Evolutionary conservation across 2,113 vertebrate species (phyloP).

Genomic region (Pontoporia blainvillei): DNA sequence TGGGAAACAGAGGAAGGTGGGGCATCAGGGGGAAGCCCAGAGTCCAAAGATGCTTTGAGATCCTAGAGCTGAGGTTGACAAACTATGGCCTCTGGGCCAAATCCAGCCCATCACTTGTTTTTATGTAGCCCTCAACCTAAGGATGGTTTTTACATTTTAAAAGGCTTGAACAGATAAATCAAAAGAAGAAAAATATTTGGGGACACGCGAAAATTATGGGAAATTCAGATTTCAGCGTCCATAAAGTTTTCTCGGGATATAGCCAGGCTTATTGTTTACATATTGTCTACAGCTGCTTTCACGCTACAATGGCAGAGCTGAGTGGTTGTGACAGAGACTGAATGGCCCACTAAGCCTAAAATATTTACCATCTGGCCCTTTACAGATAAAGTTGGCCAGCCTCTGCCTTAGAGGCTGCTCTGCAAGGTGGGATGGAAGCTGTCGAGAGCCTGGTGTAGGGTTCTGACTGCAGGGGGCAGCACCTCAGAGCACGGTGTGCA

Average conservation of each 20-base stretch:
- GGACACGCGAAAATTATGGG: background rate
- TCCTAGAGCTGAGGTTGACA: background rate
- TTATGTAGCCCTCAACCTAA: background rate
- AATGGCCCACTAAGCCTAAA: background rate
- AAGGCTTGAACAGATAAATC: background rate
- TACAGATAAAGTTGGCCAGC: background rate
- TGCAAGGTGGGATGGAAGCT: background rate
- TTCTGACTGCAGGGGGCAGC: background rate
- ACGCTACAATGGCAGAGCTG: rapidly evolving
- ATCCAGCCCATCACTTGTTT: background rate
- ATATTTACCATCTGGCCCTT: background rate
- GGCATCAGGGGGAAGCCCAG: rapidly evolving
- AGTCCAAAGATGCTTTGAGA: background rate
- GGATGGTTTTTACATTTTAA: background rate
- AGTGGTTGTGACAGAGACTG: background rate
- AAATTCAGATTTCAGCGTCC: background rate
- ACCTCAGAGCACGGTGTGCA: background rate
- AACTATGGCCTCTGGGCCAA: rapidly evolving
- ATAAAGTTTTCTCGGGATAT: background rate
- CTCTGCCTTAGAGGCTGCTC: background rate
- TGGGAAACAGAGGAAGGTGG: background rate
- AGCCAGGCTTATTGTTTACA: background rate
- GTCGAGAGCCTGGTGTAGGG: background rate
- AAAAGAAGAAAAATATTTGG: background rate
- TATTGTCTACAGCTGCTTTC: background rate